Conservation (phyloP, 2,113 vertebrate species). For the Epinephelus fuscoguttatus region DNA sequence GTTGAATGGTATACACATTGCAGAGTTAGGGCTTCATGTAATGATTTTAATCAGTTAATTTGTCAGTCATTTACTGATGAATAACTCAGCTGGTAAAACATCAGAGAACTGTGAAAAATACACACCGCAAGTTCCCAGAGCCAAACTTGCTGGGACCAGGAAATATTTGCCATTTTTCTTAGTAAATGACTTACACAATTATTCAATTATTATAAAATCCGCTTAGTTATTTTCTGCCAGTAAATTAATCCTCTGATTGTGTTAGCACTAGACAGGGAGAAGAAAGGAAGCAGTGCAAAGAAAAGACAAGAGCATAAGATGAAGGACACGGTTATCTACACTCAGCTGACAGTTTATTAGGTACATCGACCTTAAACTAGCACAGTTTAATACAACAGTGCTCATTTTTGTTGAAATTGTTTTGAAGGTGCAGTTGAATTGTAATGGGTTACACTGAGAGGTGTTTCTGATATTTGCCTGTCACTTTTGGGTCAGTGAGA, state of each 20-base stretch:
- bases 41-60: neutral
- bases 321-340: neutral
- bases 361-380: too few species aligned
- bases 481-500: neutral
- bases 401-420: neutral
- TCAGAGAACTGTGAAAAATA: neutral
- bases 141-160: neutral
- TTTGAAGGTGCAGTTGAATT: neutral
- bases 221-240: neutral
- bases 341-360: neutral
- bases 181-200: neutral
- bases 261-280: neutral
- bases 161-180: neutral
- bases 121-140: neutral
- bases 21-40: neutral
- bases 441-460: neutral
- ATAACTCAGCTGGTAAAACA: neutral
- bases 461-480: neutral
- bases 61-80: neutral
- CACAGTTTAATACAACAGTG: too few species aligned
- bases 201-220: neutral
- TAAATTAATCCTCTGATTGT: neutral
- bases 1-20: neutral
- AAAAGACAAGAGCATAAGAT: neutral
- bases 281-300: neutral